Evolutionary conservation across 2,797 vertebrate genomes (phyloP).

Genomic region (Anniella stebbinsi): DNA sequence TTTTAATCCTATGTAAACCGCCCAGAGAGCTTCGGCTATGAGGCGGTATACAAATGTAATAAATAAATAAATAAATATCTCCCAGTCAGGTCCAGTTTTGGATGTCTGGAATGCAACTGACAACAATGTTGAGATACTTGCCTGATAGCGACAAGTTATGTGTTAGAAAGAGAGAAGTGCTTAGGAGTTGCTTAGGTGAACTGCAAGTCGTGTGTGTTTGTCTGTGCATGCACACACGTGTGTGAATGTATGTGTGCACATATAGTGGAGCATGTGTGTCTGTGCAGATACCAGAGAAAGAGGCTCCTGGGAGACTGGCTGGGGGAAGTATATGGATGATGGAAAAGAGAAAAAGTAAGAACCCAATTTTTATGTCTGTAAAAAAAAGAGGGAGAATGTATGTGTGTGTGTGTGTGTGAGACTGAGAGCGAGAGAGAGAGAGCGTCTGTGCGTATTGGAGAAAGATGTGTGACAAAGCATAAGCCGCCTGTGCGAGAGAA

Average conservation of each 20-base stretch:
- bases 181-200: background rate
- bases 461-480: too few species aligned
- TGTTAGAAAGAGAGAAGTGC: background rate
- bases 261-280: background rate
- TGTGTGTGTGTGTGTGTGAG: background rate
- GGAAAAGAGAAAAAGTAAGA: background rate
- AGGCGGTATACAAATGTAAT: too few species aligned
- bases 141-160: background rate
- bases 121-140: background rate
- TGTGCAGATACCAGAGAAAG: background rate
- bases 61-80: too few species aligned
- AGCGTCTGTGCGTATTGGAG: too few species aligned
- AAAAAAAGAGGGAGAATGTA: too few species aligned
- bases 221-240: too few species aligned
- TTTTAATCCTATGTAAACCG: too few species aligned
- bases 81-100: background rate
- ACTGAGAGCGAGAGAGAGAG: too few species aligned
- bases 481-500: background rate
- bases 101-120: background rate
- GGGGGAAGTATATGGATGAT: background rate
- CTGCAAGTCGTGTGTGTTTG: background rate
- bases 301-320: background rate
- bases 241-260: background rate
- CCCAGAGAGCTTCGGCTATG: too few species aligned
- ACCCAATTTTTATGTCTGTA: background rate